Conservation (phyloP, 2,797 vertebrate species). For the Falco novaeseelandiae region DNA sequence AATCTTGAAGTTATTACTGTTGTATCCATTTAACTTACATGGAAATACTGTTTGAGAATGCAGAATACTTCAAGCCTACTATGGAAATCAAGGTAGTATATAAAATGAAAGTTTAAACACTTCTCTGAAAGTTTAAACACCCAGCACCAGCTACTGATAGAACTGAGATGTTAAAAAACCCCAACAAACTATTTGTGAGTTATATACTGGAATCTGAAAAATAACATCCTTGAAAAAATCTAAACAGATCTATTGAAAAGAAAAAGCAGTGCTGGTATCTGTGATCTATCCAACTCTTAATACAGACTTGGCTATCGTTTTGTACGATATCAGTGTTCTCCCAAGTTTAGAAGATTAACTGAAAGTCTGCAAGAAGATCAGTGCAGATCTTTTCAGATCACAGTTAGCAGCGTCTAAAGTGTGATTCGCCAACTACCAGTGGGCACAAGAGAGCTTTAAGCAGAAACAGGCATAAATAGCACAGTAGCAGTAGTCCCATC, state of each 20-base stretch:
- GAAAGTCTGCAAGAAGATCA: not conserved
- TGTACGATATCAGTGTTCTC: not conserved
- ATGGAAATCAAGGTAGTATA: not conserved
- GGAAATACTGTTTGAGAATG: not conserved
- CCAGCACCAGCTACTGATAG: not conserved
- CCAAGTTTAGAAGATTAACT: not conserved
- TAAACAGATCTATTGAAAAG: not conserved
- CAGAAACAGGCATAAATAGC: conserved; percentile 1
- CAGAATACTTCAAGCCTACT: not conserved
- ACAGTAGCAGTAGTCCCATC: not conserved
- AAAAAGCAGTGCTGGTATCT: not conserved
- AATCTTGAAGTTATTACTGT: not conserved
- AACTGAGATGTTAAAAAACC: not conserved
- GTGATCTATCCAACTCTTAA: not conserved
- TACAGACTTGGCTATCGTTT: not conserved
- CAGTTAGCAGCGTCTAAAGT: not conserved
- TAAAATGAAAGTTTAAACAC: not conserved
- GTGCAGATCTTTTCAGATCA: not conserved
- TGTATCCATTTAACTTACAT: not conserved
- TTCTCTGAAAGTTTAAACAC: not conserved
- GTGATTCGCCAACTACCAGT: not conserved
- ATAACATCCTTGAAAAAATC: accelerated
- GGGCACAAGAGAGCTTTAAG: conserved; percentile 28
- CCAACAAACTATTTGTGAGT: not conserved
- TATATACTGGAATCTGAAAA: not conserved